Conservation (phyloP, 2,113 vertebrate species). For the Cryptomyrus ogoouensis region DNA sequence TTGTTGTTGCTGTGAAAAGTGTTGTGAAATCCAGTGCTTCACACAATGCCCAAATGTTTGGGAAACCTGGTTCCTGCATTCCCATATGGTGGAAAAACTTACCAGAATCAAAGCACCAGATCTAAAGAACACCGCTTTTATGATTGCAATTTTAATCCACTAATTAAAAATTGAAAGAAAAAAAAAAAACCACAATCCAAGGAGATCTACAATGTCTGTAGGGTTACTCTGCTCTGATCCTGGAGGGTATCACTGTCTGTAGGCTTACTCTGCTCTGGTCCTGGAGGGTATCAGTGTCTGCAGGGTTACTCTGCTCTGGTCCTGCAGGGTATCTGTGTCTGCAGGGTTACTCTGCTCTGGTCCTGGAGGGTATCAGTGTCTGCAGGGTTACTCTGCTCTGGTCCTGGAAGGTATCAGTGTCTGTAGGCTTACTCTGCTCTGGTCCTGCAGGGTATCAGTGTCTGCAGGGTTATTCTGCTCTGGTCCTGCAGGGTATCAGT, state of each 20-base stretch:
- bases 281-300: neutral
- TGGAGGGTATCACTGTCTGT: neutral
- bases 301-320: neutral
- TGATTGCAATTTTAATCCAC: neutral
- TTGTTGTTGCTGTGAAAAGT: conserved; percentile 1
- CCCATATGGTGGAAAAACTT: neutral
- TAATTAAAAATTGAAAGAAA: neutral
- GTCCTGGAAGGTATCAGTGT: neutral
- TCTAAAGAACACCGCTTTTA: neutral
- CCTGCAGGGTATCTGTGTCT: neutral
- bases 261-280: neutral
- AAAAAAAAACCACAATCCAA: neutral
- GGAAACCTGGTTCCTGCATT: neutral
- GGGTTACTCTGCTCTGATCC: neutral
- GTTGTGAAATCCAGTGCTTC: conserved; percentile 5
- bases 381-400: neutral
- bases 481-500: neutral
- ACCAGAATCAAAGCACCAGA: neutral
- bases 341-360: neutral
- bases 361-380: neutral
- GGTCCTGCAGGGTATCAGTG: neutral
- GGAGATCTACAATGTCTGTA: neutral
- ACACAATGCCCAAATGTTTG: conserved; percentile 1
- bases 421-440: neutral
- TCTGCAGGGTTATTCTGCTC: neutral